These are phyloP conservation scores for Marmota monax DNA, from an alignment of 2,113 vertebrate species.

Conservation along the genomic window DNA sequence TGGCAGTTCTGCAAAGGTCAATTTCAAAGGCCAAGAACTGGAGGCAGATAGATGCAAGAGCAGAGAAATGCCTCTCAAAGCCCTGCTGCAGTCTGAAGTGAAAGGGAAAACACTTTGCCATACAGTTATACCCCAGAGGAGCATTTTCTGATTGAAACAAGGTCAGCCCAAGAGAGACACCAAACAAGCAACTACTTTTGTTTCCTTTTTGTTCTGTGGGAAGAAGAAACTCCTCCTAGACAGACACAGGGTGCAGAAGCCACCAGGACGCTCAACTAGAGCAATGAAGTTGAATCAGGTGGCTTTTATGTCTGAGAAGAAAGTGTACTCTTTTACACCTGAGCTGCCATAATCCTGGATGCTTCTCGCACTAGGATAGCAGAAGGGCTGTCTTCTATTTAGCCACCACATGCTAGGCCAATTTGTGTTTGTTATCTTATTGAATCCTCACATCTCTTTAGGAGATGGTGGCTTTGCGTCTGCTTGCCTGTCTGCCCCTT, in stretches of 20 bases:
- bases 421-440: not conserved
- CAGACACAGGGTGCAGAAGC: not conserved
- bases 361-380: not conserved
- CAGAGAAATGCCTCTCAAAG: not conserved
- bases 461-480: not conserved
- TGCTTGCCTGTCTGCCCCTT: not conserved
- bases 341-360: not conserved
- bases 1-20: not conserved
- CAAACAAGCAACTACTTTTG: not conserved
- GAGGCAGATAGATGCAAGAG: not conserved
- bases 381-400: not conserved
- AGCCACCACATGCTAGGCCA: not conserved
- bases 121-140: not conserved
- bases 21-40: not conserved
- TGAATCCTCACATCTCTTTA: not conserved
- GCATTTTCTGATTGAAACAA: not conserved
- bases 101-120: rapidly evolving
- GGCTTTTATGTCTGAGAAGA: not conserved
- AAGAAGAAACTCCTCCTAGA: not conserved
- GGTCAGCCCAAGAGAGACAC: not conserved
- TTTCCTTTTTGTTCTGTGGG: not conserved
- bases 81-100: not conserved
- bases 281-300: not conserved
- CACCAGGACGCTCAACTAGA: not conserved
- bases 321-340: not conserved